Base-by-base conservation (phyloP, 2,888 invertebrate species). In the Coelinius sp. region DNA sequence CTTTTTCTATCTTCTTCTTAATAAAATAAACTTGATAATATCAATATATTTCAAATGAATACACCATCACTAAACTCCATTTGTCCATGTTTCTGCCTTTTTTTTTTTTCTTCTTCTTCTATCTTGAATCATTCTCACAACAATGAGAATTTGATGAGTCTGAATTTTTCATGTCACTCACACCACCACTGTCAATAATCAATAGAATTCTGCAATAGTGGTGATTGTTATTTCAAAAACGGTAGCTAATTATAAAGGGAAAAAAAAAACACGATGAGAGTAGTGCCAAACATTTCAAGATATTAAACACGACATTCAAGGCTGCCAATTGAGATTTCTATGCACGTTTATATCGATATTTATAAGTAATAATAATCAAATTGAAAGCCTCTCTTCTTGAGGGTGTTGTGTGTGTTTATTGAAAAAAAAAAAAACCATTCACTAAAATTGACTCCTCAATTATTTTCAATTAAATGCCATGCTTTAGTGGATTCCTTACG, bases 241-340 rank as follows among this genome's bases (percentile, higher is more conserved):
- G 20, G 12, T 20, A 22, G 25, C 44, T 27, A 59, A 59, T 68
- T 17, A 17, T 27, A 27, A 44, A 46, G 10, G 12, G 35, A 68
- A 38, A 35, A 2, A 41, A 14, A 27, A 24, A 67, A 52, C 46
- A n/a, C 17, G 24, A 41, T 14, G 14, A n/a, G 14, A 41, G 14
- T 24, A 52, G 25, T 53, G 53, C 53, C 53, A 53, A 53, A 53
- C 53, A 53, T 53, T 41, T n/a, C 14, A n/a, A 14, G 14, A 14
- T 41, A 14, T n/a, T 14, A 2, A 41, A n/a, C 65, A 20, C 12
- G 7, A 22, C 1, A 31, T 52, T 67, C 67, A 49, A 67, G 52
- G 27, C 14, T 46, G 49, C 49, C 27, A 12, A 31, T 31, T 14
- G 27, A n/a, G 2, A 8, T 27, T 35, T 35, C 59, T 4, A 27